phyloP scores from a whole-genome alignment of 2,888 invertebrate genomes.

The Trichopoda pennipes region DNA sequence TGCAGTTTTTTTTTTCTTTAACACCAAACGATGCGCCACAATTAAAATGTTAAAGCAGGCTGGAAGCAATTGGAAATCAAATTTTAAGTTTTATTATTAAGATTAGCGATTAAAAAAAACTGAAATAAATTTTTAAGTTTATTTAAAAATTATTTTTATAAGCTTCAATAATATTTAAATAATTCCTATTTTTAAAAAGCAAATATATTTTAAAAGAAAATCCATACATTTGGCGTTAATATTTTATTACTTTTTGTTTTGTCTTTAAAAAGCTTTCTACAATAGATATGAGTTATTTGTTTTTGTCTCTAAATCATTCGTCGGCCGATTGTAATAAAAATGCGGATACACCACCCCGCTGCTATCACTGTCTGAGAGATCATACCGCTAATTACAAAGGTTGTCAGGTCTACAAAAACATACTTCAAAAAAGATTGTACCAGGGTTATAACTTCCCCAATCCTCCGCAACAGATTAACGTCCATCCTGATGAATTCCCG shows the following conservation, averaged over 20 bases:
- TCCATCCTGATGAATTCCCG: too few relatives aligned
- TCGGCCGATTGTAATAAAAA: too few relatives aligned
- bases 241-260: constrained; percentile 21
- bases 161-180: too few relatives aligned
- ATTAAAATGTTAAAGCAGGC: not conserved
- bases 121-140: too few relatives aligned
- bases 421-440: too few relatives aligned
- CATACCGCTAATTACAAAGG: too few relatives aligned
- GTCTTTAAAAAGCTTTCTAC: not conserved
- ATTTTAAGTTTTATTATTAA: not conserved
- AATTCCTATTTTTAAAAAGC: constrained; percentile 13
- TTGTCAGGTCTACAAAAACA: too few relatives aligned
- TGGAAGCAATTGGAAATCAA: not conserved
- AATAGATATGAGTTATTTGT: not conserved
- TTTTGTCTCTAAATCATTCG: not conserved
- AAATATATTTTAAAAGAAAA: constrained; percentile 12
- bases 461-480: too few relatives aligned
- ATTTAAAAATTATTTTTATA: too few relatives aligned
- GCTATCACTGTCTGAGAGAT: too few relatives aligned
- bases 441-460: too few relatives aligned
- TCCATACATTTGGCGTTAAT: constrained; percentile 9
- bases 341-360: too few relatives aligned
- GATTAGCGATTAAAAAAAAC: not conserved
- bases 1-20: not conserved
- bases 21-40: constrained; percentile 2